A percentile compares a stretch with the other conserved stretches of the same genome.
These are phyloP conservation scores for Talpa occidentalis DNA, from an alignment of 2,113 vertebrate species.

Conservation along the genomic window DNA sequence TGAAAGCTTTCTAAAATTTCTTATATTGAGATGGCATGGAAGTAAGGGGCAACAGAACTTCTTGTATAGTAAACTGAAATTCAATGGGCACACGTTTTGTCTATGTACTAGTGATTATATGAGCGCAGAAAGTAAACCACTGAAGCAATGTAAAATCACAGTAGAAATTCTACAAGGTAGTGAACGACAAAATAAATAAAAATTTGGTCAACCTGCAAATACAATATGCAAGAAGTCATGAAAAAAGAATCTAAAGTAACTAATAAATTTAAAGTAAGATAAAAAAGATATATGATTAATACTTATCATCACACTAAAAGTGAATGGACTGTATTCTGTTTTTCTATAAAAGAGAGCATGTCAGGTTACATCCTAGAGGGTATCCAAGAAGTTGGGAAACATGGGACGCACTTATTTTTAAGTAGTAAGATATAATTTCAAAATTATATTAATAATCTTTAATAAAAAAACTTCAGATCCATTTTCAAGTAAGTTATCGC, in stretches of 20 bases:
- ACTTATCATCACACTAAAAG: neutral
- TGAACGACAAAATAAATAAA: neutral
- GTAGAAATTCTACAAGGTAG: neutral
- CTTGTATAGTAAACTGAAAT: neutral
- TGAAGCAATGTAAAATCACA: neutral
- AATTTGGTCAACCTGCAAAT: neutral
- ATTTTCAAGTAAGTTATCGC: neutral
- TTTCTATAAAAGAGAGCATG: neutral
- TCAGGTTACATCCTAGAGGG: neutral
- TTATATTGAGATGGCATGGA: neutral
- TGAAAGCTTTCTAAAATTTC: neutral
- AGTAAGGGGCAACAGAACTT: neutral
- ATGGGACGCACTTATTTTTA: neutral
- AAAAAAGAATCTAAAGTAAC: neutral
- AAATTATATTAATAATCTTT: neutral
- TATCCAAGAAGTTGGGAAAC: neutral
- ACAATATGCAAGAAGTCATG: neutral
- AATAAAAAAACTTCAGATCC: neutral
- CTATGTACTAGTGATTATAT: neutral
- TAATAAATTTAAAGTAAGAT: neutral
- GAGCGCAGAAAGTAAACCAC: neutral
- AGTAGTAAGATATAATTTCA: constrained; percentile 2
- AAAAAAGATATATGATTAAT: neutral
- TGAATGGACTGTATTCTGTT: neutral
- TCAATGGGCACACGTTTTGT: neutral